Base-by-base conservation (phyloP, 2,113 vertebrate species). In the Pseudopodoces humilis region DNA sequence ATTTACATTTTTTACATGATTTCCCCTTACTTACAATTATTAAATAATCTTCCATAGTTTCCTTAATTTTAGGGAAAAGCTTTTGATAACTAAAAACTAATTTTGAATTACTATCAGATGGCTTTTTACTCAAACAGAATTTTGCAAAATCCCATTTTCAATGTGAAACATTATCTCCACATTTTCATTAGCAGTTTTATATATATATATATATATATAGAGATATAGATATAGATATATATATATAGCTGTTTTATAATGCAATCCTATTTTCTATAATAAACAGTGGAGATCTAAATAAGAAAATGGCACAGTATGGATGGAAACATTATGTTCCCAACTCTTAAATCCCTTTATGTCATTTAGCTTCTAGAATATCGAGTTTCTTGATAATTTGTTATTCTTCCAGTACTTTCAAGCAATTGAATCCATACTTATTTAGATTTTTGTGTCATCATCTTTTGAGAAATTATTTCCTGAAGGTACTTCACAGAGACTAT, bases 401-500 rank as follows among this genome's bases (percentile, higher is more conserved):
- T 59, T 60, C 60, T 75, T 65, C 62, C 77, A 80, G 50, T 58
- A 79, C 33, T 77, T 94, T 53, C 56, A 81, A 59, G 70, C 76
- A 85, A 80, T 53, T 44, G 46, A 21, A 85, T 59, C 72, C 60
- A 56, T 37, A 82, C 39, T 96, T 88, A 88, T 92, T 97, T 96
- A 98, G 88, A 95, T 92, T 93, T 71, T 24, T 33, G 56, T 19
- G 11, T 96, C n/a, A 49, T 94, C 85, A 35, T 99, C 98, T 97
- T 98, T 99, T 83, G 98, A 97, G 59, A 98, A 98, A 84, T 98
- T 98, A 95, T 98, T 98, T 81, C 97, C 98, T 31, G 98, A 97
- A 5, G 98, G 96, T 4, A 97, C 98, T 95, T 99, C 99, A 70
- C 98, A 99, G 90, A 99, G 98, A 49, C 98, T 99, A 22, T 99